These are phyloP conservation scores for Xiphophorus birchmanni DNA, from an alignment of 2,797 vertebrate genomes.

Conservation along the genomic window DNA sequence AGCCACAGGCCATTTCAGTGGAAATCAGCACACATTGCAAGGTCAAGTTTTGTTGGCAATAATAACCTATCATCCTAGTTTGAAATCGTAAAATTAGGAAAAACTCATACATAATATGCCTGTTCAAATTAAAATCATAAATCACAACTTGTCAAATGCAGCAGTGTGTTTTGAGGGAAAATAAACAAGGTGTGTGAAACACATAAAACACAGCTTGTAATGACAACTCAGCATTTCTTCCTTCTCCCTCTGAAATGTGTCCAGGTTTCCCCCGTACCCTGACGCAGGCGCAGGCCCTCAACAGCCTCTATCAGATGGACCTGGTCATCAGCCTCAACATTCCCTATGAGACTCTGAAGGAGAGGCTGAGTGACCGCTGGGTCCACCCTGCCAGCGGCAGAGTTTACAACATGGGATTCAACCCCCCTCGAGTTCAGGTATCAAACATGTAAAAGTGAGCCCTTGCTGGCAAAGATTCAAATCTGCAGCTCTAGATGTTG, in stretches of 20 bases:
- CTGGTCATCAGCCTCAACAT: slow-evolving; percentile 93
- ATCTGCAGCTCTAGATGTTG: slow-evolving; percentile 3
- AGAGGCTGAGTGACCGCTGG: slow-evolving; percentile 91
- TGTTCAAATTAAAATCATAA: background rate
- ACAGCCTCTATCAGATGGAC: slow-evolving; percentile 86
- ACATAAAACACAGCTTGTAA: background rate
- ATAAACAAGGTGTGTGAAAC: background rate
- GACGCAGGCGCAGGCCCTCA: slow-evolving; percentile 87
- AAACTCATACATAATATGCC: background rate
- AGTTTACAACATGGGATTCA: slow-evolving; percentile 96
- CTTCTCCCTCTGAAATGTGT: background rate
- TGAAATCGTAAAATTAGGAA: background rate
- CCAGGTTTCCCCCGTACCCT: slow-evolving; percentile 92
- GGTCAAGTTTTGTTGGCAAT: background rate
- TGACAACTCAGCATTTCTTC: background rate
- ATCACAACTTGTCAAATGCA: background rate
- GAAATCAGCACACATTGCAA: background rate
- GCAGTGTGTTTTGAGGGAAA: background rate
- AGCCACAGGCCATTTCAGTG: background rate
- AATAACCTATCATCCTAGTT: background rate
- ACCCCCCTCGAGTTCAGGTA: slow-evolving; percentile 87
- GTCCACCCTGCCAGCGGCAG: slow-evolving; percentile 89
- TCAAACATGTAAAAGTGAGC: background rate
- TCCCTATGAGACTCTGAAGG: slow-evolving; percentile 91
- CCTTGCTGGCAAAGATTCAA: background rate